Evolutionary conservation across 2,113 vertebrate species (phyloP).

Genomic region (Thermophis baileyi): DNA sequence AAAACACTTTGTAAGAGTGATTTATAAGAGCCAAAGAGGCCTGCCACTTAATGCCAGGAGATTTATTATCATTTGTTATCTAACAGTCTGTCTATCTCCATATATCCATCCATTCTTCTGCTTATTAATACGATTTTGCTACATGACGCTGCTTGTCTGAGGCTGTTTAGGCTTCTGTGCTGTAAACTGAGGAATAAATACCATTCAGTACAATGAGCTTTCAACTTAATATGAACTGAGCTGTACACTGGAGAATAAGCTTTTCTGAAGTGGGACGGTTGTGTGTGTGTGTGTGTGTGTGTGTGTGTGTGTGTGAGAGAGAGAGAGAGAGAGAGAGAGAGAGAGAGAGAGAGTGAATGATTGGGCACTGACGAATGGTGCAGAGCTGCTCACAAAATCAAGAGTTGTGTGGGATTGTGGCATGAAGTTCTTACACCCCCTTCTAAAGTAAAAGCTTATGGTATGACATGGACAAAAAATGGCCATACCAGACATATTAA

Average conservation of each 20-base stretch:
- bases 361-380: background rate
- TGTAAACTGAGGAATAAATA: background rate
- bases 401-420: constrained; percentile 14
- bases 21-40: constrained; percentile 55
- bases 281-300: background rate
- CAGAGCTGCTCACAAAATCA: background rate
- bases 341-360: background rate
- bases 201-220: background rate
- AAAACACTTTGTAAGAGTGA: constrained; percentile 31
- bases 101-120: constrained; percentile 3
- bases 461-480: constrained; percentile 5
- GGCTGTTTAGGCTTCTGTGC: background rate
- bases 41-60: constrained; percentile 15
- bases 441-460: background rate
- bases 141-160: constrained; percentile 38
- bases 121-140: constrained; percentile 40
- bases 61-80: background rate
- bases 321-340: background rate
- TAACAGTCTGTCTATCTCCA: background rate
- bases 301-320: background rate
- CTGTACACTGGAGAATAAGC: background rate
- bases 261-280: background rate
- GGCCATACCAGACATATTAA: constrained; percentile 10
- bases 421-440: constrained; percentile 2
- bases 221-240: background rate